These are phyloP conservation scores for Zoanthus gigantus DNA, from an alignment of 92 coral and sea anemone genomes.

Conservation along the genomic window DNA sequence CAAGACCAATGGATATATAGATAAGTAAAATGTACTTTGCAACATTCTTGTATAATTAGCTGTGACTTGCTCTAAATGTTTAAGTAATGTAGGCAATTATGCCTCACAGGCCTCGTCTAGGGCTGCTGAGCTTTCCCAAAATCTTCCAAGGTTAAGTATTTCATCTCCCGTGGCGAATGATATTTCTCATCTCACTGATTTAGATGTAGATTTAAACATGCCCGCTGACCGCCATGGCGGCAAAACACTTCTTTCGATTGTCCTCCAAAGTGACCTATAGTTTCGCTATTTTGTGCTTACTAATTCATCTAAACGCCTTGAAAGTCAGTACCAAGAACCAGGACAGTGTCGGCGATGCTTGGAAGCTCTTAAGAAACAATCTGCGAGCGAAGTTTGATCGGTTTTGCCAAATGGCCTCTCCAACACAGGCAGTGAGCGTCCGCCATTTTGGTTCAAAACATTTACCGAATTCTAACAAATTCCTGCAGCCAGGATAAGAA, in stretches of 20 bases:
- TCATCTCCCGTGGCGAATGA: constrained; percentile 43
- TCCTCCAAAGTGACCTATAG: constrained; percentile 10
- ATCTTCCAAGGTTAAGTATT: constrained; percentile 31
- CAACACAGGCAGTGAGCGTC: constrained; percentile 12
- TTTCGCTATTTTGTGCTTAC: constrained; percentile 10
- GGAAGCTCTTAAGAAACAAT: neutral
- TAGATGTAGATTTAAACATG: constrained; percentile 57
- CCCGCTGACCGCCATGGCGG: constrained; percentile 14
- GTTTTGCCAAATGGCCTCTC: neutral
- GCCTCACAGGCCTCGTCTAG: constrained; percentile 20
- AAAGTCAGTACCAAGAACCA: constrained; percentile 8
- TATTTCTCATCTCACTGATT: constrained; percentile 58
- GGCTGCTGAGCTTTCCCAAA: constrained; percentile 5
- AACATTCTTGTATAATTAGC: constrained; percentile 30
- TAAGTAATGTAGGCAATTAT: constrained; percentile 27
- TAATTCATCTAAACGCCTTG: neutral
- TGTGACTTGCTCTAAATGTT: constrained; percentile 28
- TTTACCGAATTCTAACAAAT: constrained; percentile 10
- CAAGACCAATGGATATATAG: constrained; percentile 25
- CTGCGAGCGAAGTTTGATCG: constrained; percentile 6
- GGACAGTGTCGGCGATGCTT: constrained; percentile 23
- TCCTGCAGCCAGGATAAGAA: constrained; percentile 18
- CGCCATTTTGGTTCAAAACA: constrained; percentile 7
- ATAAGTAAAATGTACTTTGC: constrained; percentile 32
- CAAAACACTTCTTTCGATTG: constrained; percentile 6